Evolutionary conservation across 2,797 vertebrate species (phyloP).

Genomic region (Sebastes taczanowskii): DNA sequence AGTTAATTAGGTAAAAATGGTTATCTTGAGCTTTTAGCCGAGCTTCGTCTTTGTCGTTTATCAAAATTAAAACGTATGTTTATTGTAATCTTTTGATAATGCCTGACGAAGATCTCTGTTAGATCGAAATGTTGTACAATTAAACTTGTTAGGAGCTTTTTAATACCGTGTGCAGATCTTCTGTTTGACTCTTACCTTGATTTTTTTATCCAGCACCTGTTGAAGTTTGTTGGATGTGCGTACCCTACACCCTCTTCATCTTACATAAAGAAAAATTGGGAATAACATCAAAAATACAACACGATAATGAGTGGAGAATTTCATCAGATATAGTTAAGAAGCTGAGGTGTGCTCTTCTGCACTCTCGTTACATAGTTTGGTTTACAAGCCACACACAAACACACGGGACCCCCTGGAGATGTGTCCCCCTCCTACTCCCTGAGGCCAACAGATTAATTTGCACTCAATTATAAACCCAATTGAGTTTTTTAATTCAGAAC

Average conservation of each 20-base stretch:
- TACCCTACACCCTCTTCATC: no score
- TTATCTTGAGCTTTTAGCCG: no score
- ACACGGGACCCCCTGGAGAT: neutral
- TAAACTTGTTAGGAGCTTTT: no score
- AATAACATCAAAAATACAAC: neutral
- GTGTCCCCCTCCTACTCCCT: neutral
- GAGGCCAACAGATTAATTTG: conserved; percentile 8
- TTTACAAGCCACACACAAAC: neutral
- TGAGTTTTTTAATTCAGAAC: conserved; percentile 13
- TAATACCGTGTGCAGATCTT: accelerated
- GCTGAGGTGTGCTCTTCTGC: neutral
- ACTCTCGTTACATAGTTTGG: neutral
- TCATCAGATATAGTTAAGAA: neutral
- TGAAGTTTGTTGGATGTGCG: no score
- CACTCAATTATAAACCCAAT: conserved; percentile 9
- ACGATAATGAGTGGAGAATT: neutral
- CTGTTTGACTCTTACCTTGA: no score
- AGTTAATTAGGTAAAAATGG: no score
- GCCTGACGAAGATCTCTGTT: no score
- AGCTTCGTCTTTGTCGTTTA: no score
- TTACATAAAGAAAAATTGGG: neutral
- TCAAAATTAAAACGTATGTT: no score
- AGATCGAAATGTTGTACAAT: no score
- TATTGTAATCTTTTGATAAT: no score
- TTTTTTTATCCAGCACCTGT: no score